Evolutionary conservation across 2,797 vertebrate genomes (phyloP).

Genomic region (Numenius phaeopus): DNA sequence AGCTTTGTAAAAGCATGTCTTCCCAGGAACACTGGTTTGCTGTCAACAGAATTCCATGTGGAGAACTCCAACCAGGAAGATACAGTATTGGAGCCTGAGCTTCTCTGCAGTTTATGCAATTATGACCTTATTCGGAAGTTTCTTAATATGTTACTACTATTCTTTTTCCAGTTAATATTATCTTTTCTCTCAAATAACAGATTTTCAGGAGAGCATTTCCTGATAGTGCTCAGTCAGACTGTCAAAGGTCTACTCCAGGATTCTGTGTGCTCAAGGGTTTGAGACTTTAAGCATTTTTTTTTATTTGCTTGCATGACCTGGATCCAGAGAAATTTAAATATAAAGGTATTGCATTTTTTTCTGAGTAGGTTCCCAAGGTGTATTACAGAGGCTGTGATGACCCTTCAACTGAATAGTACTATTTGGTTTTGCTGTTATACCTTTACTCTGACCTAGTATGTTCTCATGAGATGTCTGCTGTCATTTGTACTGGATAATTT

Average conservation of each 20-base stretch:
- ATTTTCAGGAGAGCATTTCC: background rate
- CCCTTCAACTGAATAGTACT: background rate
- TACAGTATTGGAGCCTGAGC: background rate
- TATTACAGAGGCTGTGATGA: background rate
- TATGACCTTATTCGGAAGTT: background rate
- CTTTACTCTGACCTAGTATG: background rate
- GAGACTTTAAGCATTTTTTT: background rate
- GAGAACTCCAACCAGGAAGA: background rate
- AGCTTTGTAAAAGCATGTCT: background rate
- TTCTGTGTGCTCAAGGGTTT: background rate
- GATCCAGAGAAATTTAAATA: background rate
- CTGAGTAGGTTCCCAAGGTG: background rate
- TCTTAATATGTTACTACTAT: background rate
- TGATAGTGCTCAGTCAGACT: background rate
- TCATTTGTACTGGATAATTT: background rate
- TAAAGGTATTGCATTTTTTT: background rate
- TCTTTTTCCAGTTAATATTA: background rate
- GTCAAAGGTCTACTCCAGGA: background rate
- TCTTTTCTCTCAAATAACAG: background rate
- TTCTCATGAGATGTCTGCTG: background rate
- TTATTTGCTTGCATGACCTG: background rate
- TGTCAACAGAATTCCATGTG: background rate
- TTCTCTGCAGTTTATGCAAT: background rate
- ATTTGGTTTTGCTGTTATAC: background rate
- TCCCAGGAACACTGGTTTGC: background rate